Conservation (phyloP, 2,797 vertebrate species). For the Lagorchestes hirsutus region DNA sequence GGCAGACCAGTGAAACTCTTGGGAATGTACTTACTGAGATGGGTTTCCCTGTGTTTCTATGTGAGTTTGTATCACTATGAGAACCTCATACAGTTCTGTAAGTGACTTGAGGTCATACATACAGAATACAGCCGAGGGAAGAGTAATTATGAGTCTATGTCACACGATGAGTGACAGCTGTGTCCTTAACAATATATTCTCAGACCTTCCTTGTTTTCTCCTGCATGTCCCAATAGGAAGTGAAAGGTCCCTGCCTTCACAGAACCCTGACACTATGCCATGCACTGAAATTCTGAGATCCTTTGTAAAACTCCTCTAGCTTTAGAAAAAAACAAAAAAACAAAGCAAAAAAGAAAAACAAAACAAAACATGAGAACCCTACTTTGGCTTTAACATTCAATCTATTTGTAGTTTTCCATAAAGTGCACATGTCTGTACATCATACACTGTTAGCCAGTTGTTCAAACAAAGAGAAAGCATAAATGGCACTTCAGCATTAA, state of each 20-base stretch:
- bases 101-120: background rate
- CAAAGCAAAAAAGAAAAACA: background rate
- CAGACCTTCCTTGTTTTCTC: background rate
- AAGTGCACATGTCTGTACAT: constrained; percentile 28
- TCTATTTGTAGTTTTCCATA: constrained; percentile 46
- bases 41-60: background rate
- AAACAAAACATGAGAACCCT: background rate
- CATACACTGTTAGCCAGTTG: constrained; percentile 67
- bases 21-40: background rate
- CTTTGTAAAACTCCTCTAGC: background rate
- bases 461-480: constrained; percentile 72
- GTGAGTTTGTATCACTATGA: background rate
- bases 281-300: background rate
- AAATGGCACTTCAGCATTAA: constrained; percentile 73
- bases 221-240: background rate
- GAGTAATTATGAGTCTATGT: background rate
- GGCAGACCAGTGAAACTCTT: background rate
- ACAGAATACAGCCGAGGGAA: background rate
- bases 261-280: background rate
- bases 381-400: constrained; percentile 13
- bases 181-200: background rate
- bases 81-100: background rate
- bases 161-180: background rate
- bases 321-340: background rate
- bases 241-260: background rate